Conservation (phyloP, 2,797 vertebrate species). For the Glossophaga mutica region DNA sequence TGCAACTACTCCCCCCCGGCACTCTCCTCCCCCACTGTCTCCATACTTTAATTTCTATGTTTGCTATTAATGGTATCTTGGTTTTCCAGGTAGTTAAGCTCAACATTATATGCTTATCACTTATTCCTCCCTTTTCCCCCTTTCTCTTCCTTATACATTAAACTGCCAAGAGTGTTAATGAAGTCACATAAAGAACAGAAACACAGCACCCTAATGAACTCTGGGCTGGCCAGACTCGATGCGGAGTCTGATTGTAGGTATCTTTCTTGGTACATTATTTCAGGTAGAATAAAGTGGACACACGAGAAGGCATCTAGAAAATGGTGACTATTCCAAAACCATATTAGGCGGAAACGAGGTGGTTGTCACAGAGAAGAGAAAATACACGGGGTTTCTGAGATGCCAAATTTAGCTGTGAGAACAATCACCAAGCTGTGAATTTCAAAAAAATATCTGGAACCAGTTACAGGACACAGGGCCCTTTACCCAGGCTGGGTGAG, state of each 20-base stretch:
- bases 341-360: not conserved
- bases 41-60: not conserved
- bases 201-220: not conserved
- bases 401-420: not conserved
- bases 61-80: not conserved
- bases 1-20: not conserved
- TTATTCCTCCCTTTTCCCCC: not conserved
- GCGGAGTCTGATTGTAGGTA: not conserved
- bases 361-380: not conserved
- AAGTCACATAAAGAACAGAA: not conserved
- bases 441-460: conserved; percentile 13
- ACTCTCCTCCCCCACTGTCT: not conserved
- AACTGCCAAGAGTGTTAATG: not conserved
- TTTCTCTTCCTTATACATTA: not conserved
- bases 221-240: not conserved
- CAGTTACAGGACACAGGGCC: not conserved
- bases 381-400: not conserved
- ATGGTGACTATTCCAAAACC: not conserved
- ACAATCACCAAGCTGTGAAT: not conserved
- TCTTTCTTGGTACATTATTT: not conserved
- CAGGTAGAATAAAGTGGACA: not conserved
- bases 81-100: not conserved
- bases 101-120: not conserved
- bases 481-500: not conserved
- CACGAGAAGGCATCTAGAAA: not conserved